These are phyloP conservation scores for Nymphalis c-album DNA, from an alignment of 2,888 invertebrate species.

Conservation along the genomic window DNA sequence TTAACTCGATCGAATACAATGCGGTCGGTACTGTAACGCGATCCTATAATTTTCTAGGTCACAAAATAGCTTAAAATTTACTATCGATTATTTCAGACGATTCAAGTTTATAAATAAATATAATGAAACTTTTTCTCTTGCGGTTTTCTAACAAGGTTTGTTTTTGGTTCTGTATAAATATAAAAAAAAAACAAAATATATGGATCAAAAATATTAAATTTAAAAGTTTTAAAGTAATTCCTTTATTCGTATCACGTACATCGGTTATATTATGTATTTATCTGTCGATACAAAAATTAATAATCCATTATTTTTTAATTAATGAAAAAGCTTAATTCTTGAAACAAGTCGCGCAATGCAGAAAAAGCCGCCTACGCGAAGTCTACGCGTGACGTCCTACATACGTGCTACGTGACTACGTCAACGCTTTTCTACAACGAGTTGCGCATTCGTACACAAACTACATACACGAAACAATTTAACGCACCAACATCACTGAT, in stretches of 20 bases:
- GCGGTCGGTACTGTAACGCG: conserved; percentile 69
- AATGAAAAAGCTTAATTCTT: conserved; percentile 22
- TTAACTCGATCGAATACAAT: conserved; percentile 75
- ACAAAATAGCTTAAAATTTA: conserved; percentile 64
- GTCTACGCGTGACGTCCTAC: conserved; percentile 40
- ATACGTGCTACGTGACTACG: conserved; percentile 46
- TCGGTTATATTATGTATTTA: not conserved
- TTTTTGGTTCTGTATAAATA: too few relatives aligned
- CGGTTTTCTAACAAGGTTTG: too few relatives aligned
- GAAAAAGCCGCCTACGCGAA: conserved; percentile 37
- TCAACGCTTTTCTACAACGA: conserved; percentile 43
- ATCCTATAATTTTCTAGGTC: conserved; percentile 67
- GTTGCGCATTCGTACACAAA: conserved; percentile 53
- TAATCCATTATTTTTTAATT: conserved; percentile 3
- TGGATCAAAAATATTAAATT: not conserved
- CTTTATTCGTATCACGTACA: not conserved
- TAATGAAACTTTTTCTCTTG: not conserved
- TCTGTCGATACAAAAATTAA: not conserved
- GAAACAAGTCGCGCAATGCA: conserved; percentile 36
- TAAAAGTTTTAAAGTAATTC: not conserved
- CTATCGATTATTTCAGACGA: conserved; percentile 57
- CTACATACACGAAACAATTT: conserved; percentile 21
- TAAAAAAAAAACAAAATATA: not conserved
- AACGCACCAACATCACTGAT: not conserved
- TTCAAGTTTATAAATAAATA: conserved; percentile 20